Percentiles rank a stretch among this genome's conserved stretches.
Conservation (phyloP, 1,140 invertebrate genomes). For the Conus betulinus region DNA sequence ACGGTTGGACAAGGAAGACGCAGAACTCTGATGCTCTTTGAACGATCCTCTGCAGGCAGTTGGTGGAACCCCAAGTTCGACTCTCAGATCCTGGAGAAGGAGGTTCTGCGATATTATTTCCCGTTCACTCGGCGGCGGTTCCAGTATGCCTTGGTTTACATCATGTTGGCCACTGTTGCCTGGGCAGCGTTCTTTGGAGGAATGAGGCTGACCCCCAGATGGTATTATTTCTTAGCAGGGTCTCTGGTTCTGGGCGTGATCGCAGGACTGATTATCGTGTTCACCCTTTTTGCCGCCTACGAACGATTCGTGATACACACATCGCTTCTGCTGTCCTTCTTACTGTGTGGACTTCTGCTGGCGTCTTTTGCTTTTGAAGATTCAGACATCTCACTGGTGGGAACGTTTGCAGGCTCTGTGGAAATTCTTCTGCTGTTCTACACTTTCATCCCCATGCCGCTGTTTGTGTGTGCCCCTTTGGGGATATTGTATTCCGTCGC, state of each 20-base stretch:
- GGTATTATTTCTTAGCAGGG: constrained; percentile 65
- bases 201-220: constrained; percentile 48
- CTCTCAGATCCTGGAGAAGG: constrained; percentile 92
- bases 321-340: constrained; percentile 81
- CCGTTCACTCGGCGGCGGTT: constrained; percentile 92
- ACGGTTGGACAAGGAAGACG: constrained; percentile 26
- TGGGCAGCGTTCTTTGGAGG: constrained; percentile 84
- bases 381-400: constrained; percentile 76
- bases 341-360: constrained; percentile 82
- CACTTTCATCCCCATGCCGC: constrained; percentile 92
- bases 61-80: constrained; percentile 97
- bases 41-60: constrained; percentile 86
- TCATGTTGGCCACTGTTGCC: constrained; percentile 82
- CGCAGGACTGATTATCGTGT: constrained; percentile 55
- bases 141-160: constrained; percentile 85
- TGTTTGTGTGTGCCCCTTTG: constrained; percentile 88
- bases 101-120: constrained; percentile 91
- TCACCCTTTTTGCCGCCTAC: constrained; percentile 81
- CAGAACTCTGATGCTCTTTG: constrained; percentile 83
- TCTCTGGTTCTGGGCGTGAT: constrained; percentile 68
- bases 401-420: constrained; percentile 89
- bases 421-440: constrained; percentile 94
- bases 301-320: constrained; percentile 81
- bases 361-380: constrained; percentile 69
- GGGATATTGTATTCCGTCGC: constrained; percentile 87